A percentile compares a stretch with the other conserved stretches of the same genome.
phyloP scores from a whole-genome alignment of 2,888 invertebrate genomes.

The Sthenelais limicola region DNA sequence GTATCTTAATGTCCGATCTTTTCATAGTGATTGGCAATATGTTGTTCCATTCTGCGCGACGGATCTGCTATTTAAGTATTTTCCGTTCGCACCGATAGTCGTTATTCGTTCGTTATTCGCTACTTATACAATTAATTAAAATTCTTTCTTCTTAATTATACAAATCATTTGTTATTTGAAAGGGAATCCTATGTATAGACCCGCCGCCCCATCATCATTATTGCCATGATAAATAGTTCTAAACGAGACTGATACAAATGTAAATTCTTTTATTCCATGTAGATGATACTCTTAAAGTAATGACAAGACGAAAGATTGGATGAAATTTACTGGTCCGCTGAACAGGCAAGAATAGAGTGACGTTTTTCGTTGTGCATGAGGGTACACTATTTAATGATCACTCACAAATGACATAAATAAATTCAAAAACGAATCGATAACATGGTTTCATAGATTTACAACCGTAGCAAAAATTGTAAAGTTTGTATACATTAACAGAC shows the following conservation, averaged over 20 bases:
- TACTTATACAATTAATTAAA: too few relatives aligned
- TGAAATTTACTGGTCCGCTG: slow-evolving; percentile 27
- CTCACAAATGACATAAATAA: slow-evolving; percentile 27
- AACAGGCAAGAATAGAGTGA: slow-evolving; percentile 40
- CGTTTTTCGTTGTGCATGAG: slow-evolving; percentile 15
- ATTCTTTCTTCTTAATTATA: too few relatives aligned
- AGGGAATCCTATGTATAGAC: too few relatives aligned
- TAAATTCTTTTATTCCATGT: slow-evolving; percentile 35
- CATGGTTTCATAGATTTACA: slow-evolving; percentile 18
- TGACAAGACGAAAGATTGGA: slow-evolving; percentile 7
- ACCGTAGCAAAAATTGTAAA: slow-evolving; percentile 6
- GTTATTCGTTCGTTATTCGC: too few relatives aligned
- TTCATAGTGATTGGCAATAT: too few relatives aligned
- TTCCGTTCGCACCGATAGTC: too few relatives aligned
- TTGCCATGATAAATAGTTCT: slow-evolving; percentile 19
- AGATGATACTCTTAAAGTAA: slow-evolving; percentile 14
- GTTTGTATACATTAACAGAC: slow-evolving; percentile 14
- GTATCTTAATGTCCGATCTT: too few relatives aligned
- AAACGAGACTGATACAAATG: slow-evolving; percentile 35
- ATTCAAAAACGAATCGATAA: not conserved
- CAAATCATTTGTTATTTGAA: too few relatives aligned
- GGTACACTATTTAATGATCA: slow-evolving; percentile 31
- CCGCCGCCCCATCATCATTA: too few relatives aligned
- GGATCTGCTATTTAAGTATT: too few relatives aligned
- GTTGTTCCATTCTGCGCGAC: too few relatives aligned